Evolutionary conservation across 2,888 invertebrate species (phyloP).

Genomic region (Synanthedon tipuliformis): DNA sequence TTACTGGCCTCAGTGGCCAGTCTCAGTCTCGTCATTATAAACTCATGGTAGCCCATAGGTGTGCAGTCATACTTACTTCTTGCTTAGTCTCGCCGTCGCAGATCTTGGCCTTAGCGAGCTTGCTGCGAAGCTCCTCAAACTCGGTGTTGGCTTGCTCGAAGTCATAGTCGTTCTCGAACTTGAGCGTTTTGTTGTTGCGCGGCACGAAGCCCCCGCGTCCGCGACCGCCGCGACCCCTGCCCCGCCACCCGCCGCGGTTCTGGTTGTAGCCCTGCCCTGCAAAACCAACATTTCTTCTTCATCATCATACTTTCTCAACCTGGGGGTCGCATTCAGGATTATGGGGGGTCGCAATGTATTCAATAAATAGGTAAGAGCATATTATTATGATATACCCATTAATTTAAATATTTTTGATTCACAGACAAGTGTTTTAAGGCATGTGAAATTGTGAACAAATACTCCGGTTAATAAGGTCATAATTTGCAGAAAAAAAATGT

Average conservation of each 20-base stretch:
- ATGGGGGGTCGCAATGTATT: too few species aligned
- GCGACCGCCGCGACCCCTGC: constrained; percentile 49
- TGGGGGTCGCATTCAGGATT: too few species aligned
- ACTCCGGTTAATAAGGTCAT: too few species aligned
- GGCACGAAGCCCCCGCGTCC: constrained; percentile 58
- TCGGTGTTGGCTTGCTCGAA: constrained; percentile 98
- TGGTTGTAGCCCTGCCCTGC: constrained; percentile 58
- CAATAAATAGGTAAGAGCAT: too few species aligned
- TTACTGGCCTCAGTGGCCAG: too few species aligned
- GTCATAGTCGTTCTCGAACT: constrained; percentile 97
- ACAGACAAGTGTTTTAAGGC: too few species aligned
- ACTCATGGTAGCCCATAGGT: too few species aligned
- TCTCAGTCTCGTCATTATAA: too few species aligned
- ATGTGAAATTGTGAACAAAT: too few species aligned
- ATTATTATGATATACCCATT: too few species aligned
- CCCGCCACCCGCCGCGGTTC: constrained; percentile 62
- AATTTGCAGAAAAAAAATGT: too few species aligned
- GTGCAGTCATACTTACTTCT: constrained; percentile 37
- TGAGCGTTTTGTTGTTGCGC: constrained; percentile 78
- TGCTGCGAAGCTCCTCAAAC: constrained; percentile 90
- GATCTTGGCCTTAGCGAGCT: constrained; percentile 87
- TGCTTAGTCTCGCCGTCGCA: constrained; percentile 67
- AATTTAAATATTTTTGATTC: too few species aligned
- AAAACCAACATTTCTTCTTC: constrained; percentile 4
- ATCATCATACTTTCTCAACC: neutral